A percentile compares a stretch with the other conserved stretches of the same genome.
Evolutionary conservation across 1,140 invertebrate species (phyloP).

Genomic region (Lamellibrachia luymesi): DNA sequence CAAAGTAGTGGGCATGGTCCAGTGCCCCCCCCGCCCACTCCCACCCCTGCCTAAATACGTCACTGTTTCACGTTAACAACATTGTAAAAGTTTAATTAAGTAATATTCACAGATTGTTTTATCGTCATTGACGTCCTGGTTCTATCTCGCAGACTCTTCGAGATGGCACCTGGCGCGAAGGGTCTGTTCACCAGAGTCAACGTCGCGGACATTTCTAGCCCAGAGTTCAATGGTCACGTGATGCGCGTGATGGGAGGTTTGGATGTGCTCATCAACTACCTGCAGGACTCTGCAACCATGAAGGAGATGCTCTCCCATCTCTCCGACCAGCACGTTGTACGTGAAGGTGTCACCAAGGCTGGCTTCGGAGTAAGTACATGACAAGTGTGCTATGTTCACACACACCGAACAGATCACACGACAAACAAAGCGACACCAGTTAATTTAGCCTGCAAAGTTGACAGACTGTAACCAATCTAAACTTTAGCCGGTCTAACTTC

Average conservation of each 20-base stretch:
- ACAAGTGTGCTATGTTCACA: too few species aligned
- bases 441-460: too few species aligned
- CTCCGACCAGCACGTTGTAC: constrained; percentile 12
- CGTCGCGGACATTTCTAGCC: constrained; percentile 14
- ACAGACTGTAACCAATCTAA: too few species aligned
- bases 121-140: background rate
- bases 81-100: background rate
- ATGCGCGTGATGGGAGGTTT: constrained; percentile 24
- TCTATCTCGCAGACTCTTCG: constrained; percentile 19
- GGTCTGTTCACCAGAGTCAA: constrained; percentile 20
- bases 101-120: background rate
- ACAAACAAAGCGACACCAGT: too few species aligned
- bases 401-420: too few species aligned
- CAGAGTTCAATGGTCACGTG: constrained; percentile 21
- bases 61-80: too few species aligned
- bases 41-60: background rate
- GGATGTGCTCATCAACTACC: constrained; percentile 20
- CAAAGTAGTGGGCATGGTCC: too few species aligned
- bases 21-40: background rate
- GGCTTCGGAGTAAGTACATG: constrained; percentile 21
- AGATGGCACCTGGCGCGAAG: constrained; percentile 11
- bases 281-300: constrained; percentile 12
- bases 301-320: constrained; percentile 17
- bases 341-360: constrained; percentile 21
- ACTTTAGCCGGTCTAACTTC: too few species aligned